These are phyloP conservation scores for Rhingia rostrata DNA, from an alignment of 2,888 invertebrate species.

Conservation along the genomic window DNA sequence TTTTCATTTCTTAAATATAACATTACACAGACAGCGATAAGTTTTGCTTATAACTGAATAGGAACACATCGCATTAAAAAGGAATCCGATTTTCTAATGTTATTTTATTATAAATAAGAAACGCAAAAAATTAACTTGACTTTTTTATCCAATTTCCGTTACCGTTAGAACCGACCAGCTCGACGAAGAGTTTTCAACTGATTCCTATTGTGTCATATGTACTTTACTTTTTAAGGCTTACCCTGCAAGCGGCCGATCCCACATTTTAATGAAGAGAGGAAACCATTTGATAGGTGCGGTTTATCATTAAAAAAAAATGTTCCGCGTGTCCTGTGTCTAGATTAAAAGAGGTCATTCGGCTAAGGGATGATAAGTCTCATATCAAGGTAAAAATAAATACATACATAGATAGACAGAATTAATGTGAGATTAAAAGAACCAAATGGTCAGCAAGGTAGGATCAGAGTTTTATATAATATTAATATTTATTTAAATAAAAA, in stretches of 20 bases:
- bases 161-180: constrained; percentile 37
- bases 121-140: not conserved
- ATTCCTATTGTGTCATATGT: constrained; percentile 39
- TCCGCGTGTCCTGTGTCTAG: constrained; percentile 48
- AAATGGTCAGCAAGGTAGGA: not conserved
- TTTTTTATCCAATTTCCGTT: constrained; percentile 28
- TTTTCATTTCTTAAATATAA: not conserved
- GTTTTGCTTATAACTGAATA: too few relatives aligned
- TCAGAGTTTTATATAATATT: too few relatives aligned
- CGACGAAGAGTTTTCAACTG: constrained; percentile 46
- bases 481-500: too few relatives aligned
- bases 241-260: constrained; percentile 43
- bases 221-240: constrained; percentile 46
- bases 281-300: constrained; percentile 61
- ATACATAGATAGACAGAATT: not conserved
- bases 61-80: too few relatives aligned
- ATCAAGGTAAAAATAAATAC: constrained; percentile 1
- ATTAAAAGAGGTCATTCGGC: constrained; percentile 56
- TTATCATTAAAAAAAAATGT: constrained; percentile 45
- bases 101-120: too few relatives aligned
- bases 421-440: not conserved
- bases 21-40: too few relatives aligned
- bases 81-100: too few relatives aligned
- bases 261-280: constrained; percentile 45
- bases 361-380: constrained; percentile 41